Base-by-base conservation (phyloP, 2,113 vertebrate genomes). In the Callaeas wilsoni region DNA sequence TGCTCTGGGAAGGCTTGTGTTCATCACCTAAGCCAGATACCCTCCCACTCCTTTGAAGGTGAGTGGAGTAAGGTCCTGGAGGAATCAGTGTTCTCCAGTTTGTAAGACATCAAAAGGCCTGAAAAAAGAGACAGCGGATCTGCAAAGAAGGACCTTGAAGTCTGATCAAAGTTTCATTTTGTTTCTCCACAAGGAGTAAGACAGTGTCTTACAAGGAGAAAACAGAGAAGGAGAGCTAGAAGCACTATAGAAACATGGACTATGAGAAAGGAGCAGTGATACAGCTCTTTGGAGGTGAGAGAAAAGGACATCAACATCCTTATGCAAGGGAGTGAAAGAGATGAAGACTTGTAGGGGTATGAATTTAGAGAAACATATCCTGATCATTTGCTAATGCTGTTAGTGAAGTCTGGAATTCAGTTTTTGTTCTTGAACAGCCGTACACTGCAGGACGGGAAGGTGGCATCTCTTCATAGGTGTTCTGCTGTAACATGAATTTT, bases 401-500 rank as follows among this genome's bases (percentile, higher is more conserved):
- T n/a, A 49, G 20, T 23, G 67, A 64, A 68, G 74, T 57, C 9
- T 13, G 29, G 57, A 75, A 87, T 49, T 68, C 74, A 60, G 16
- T 12, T 88, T 69, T 32, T 77, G 15, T 30, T 53, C 37, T 44
- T 62, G n/a, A 74, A 6, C 59, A 69, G 18, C 62, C 16, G 16
- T 20, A 17, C 19, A 1, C 8, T 13, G 39, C 21, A 39, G 32
- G 12, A 44, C 1, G 0, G 12, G 20, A 46, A 68, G n/a, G 41
- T 20, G 32, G 4, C 25, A 23, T 3, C 35, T 13, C 33, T 50
- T n/a, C 41, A 5, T 2, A 10, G 30, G 33, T 6, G 0, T 7
- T 35, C 10, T 29, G 19, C 41, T 47, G 12, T 27, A 39, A 37
- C 7, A 1, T 4, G n/a, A 29, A 21, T 92, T 93, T 49, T 84